Conservation (phyloP, 1,140 invertebrate genomes). For the Scaptomyza graminum region DNA sequence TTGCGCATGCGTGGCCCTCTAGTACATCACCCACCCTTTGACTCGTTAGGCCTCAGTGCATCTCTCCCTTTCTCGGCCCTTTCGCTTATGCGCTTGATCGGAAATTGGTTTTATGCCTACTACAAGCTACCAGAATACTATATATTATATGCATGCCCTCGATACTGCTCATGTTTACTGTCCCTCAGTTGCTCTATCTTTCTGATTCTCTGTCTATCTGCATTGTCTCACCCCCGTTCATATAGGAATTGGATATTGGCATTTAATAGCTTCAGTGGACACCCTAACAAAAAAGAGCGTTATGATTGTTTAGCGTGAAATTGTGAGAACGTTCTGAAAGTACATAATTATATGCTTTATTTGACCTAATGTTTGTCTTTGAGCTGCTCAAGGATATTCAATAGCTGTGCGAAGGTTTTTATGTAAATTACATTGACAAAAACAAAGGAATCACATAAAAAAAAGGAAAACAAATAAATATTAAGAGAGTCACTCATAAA, state of each 20-base stretch:
- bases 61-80: conserved; percentile 29
- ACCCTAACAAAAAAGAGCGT: conserved; percentile 50
- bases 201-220: neutral
- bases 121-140: conserved; percentile 41
- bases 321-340: conserved; percentile 66
- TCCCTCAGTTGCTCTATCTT: neutral
- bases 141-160: no score
- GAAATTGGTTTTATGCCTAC: conserved; percentile 72
- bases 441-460: conserved; percentile 12
- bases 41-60: conserved; percentile 49
- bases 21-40: neutral
- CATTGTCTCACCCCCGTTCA: conserved; percentile 23
- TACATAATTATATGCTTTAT: neutral
- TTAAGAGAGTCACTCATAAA: no score
- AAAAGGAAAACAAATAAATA: no score
- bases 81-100: conserved; percentile 62
- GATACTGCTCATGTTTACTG: conserved; percentile 58
- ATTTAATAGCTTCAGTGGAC: conserved; percentile 73
- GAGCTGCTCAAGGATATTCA: conserved; percentile 53
- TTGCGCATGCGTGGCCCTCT: conserved; percentile 67
- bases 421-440: conserved; percentile 56
- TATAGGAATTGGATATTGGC: conserved; percentile 23
- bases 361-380: conserved; percentile 48
- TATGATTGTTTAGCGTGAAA: conserved; percentile 78
- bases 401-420: conserved; percentile 74